Conservation (phyloP, 2,888 invertebrate genomes). For the Amiota mariae region DNA sequence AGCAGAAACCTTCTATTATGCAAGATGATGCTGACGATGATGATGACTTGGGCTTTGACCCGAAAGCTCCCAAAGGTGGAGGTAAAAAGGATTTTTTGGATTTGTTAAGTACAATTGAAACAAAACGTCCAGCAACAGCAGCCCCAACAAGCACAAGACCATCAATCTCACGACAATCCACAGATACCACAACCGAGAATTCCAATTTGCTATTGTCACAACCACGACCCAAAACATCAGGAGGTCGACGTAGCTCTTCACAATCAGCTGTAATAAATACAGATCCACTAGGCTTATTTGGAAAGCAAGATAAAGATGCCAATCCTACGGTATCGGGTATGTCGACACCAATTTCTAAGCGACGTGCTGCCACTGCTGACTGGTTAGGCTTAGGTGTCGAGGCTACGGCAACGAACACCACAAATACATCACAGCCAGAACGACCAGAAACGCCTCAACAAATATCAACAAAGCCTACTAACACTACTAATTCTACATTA, state of each 20-base stretch:
- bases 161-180: slow-evolving; percentile 70
- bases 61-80: slow-evolving; percentile 56
- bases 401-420: slow-evolving; percentile 42
- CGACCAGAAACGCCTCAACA: slow-evolving; percentile 40
- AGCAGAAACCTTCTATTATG: slow-evolving; percentile 55
- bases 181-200: slow-evolving; percentile 71
- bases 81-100: slow-evolving; percentile 51
- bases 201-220: slow-evolving; percentile 56
- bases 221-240: slow-evolving; percentile 67
- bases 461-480: slow-evolving; percentile 35
- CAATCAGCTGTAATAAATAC: slow-evolving; percentile 55
- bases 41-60: slow-evolving; percentile 74
- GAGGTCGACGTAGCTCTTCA: slow-evolving; percentile 66
- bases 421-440: slow-evolving; percentile 37
- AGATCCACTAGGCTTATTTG: slow-evolving; percentile 63
- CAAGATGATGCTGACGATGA: slow-evolving; percentile 50
- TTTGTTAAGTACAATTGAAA: slow-evolving; percentile 59
- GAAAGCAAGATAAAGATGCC: slow-evolving; percentile 54
- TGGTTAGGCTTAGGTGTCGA: slow-evolving; percentile 70
- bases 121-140: slow-evolving; percentile 58
- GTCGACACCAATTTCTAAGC: slow-evolving; percentile 62
- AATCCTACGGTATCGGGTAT: slow-evolving; percentile 50
- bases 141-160: slow-evolving; percentile 50
- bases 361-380: slow-evolving; percentile 65
- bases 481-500: slow-evolving; percentile 30